Conservation (phyloP, 2,113 vertebrate genomes). For the Eretmochelys imbricata region DNA sequence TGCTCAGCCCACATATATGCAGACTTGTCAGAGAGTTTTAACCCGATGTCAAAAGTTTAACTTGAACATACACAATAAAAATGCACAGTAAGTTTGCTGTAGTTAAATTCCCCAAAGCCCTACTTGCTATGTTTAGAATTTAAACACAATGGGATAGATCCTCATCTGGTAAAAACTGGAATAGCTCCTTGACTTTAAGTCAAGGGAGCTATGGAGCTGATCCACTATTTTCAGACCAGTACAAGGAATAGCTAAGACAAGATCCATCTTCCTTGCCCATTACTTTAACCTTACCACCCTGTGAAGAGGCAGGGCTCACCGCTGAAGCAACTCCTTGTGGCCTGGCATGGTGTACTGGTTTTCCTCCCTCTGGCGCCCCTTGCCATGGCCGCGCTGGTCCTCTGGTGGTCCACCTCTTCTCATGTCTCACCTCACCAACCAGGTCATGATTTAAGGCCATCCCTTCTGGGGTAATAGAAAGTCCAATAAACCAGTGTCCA, state of each 20-base stretch:
- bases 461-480: too few species aligned
- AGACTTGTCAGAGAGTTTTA: neutral
- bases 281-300: neutral
- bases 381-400: too few species aligned
- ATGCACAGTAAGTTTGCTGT: neutral
- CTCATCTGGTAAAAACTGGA: neutral
- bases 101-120: neutral
- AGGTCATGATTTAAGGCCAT: too few species aligned
- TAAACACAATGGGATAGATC: neutral
- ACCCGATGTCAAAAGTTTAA: neutral
- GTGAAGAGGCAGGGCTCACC: neutral
- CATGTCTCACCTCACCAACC: neutral
- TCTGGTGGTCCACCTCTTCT: too few species aligned
- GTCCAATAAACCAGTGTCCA: too few species aligned
- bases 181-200: neutral
- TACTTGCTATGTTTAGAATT: neutral
- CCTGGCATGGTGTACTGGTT: too few species aligned
- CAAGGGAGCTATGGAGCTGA: neutral
- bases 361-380: too few species aligned
- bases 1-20: neutral
- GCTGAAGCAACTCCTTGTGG: neutral
- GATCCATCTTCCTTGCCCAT: neutral
- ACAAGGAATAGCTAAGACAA: neutral
- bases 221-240: neutral
- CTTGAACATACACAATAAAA: neutral